A percentile compares a stretch with the other conserved stretches of the same genome.
These are phyloP conservation scores for Drepanosiphum platanoidis DNA, from an alignment of 2,888 invertebrate genomes.

Conservation along the genomic window DNA sequence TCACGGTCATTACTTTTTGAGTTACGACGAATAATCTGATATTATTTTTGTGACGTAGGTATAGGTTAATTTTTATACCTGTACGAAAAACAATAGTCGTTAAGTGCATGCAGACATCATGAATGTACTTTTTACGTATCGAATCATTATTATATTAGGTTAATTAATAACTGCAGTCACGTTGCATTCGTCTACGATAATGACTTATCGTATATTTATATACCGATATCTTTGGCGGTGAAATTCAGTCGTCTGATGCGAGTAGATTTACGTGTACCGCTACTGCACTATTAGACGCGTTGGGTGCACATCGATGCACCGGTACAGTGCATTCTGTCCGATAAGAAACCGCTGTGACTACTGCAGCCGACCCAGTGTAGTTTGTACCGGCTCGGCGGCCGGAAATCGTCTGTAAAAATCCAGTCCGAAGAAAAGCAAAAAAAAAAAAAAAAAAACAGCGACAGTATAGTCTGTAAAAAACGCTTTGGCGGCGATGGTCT, in stretches of 20 bases:
- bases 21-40: not conserved
- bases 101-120: not conserved
- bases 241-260: not conserved
- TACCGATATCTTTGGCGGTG: not conserved
- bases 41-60: not conserved
- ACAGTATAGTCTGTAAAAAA: conserved; percentile 13
- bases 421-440: not conserved
- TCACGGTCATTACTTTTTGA: no score
- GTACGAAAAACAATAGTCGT: not conserved
- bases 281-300: not conserved
- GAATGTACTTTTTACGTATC: not conserved
- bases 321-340: not conserved
- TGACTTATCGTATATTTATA: not conserved
- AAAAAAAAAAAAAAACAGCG: not conserved
- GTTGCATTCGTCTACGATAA: not conserved
- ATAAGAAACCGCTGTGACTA: not conserved
- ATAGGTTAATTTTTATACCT: not conserved
- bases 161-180: not conserved
- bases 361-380: conserved; percentile 34
- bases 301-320: not conserved
- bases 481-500: not conserved
- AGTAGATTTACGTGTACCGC: not conserved
- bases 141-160: not conserved
- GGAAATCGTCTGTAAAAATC: conserved; percentile 36
- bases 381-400: conserved; percentile 28